phyloP scores from a whole-genome alignment of 1,140 invertebrate genomes.

The Cepaea nemoralis region DNA sequence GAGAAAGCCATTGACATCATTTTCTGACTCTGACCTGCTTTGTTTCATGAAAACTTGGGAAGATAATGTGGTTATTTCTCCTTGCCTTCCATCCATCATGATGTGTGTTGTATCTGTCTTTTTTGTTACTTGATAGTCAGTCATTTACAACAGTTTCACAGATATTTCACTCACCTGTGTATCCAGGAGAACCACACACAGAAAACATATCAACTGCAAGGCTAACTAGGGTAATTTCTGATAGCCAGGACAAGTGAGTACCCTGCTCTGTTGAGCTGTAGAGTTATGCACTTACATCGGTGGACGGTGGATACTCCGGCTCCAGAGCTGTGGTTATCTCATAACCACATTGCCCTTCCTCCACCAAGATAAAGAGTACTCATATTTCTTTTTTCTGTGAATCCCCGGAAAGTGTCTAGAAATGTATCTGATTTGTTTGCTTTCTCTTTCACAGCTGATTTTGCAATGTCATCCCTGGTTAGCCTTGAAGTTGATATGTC shows the following conservation, averaged over 20 bases:
- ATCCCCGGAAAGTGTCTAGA: not conserved
- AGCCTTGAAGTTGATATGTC: conserved; percentile 11
- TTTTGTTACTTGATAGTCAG: too few species aligned
- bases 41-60: too few species aligned
- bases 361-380: not conserved
- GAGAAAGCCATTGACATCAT: too few species aligned
- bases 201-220: conserved; percentile 9
- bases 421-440: not conserved
- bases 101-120: too few species aligned
- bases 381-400: not conserved
- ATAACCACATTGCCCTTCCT: not conserved
- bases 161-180: not conserved
- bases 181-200: not conserved
- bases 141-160: too few species aligned
- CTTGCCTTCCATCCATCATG: too few species aligned
- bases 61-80: too few species aligned
- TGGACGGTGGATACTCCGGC: too few species aligned
- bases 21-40: too few species aligned
- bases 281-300: too few species aligned
- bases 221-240: not conserved
- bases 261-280: too few species aligned
- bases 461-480: conserved; percentile 8
- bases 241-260: too few species aligned
- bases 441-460: conserved; percentile 18
- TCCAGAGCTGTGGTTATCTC: not conserved